Evolutionary conservation across 2,113 vertebrate species (phyloP).

Genomic region (Notarius quadriscutis): DNA sequence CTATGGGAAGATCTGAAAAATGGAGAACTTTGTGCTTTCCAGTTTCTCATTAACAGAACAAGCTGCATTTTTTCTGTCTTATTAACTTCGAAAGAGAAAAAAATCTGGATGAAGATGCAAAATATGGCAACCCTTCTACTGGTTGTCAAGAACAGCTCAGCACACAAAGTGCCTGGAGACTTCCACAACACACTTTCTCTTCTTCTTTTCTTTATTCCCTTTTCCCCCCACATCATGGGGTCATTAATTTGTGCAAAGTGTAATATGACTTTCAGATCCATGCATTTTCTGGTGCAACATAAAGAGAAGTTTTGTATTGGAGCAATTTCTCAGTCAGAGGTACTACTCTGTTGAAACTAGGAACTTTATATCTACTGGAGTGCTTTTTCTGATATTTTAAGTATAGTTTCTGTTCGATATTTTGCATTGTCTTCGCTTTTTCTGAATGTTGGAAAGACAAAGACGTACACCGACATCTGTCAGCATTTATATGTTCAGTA

Average conservation of each 20-base stretch:
- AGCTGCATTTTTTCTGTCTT: not conserved
- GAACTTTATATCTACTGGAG: not conserved
- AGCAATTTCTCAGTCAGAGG: constrained; percentile 39
- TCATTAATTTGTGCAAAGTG: constrained; percentile 54
- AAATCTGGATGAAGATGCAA: not conserved
- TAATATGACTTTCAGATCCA: constrained; percentile 62
- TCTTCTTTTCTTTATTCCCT: not conserved
- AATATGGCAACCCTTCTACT: constrained; percentile 7
- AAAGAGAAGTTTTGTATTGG: constrained; percentile 64
- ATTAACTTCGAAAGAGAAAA: not conserved
- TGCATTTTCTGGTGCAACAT: constrained; percentile 57
- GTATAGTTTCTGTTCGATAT: not conserved
- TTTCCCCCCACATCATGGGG: constrained; percentile 38
- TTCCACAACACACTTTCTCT: not conserved
- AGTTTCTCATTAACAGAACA: not conserved
- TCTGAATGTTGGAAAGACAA: not conserved
- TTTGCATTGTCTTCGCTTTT: not conserved
- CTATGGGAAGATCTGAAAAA: not conserved
- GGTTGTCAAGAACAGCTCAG: constrained; percentile 29
- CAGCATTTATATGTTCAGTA: not conserved
- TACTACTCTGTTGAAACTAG: not conserved
- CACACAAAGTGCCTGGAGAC: constrained; percentile 11
- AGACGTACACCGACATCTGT: not conserved
- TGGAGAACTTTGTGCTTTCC: not conserved
- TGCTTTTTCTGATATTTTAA: not conserved